phyloP scores from a whole-genome alignment of 2,888 invertebrate genomes.

The Romanomermis culicivorax region DNA sequence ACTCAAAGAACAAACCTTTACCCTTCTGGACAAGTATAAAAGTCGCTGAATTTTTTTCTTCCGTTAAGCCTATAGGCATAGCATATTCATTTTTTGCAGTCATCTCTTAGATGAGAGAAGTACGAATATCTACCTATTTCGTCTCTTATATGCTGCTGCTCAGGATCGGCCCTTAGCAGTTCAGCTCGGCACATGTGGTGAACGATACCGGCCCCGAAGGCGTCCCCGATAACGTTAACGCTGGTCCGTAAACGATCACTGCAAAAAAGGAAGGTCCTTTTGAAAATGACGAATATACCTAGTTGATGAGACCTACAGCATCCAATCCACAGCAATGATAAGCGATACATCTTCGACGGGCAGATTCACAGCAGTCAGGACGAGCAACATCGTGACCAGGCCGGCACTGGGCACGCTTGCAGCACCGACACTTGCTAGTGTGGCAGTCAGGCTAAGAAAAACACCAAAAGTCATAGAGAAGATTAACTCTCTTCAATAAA shows the following conservation, averaged over 20 bases:
- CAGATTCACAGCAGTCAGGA: slow-evolving; percentile 33
- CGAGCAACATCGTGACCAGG: slow-evolving; percentile 31
- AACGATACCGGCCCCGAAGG: slow-evolving; percentile 39
- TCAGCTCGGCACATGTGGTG: slow-evolving; percentile 35
- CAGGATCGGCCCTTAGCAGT: slow-evolving; percentile 27
- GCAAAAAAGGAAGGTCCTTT: slow-evolving; percentile 8
- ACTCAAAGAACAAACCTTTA: no score
- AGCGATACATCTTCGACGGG: slow-evolving; percentile 34
- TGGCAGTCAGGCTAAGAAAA: slow-evolving; percentile 59
- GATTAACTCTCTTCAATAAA: no score
- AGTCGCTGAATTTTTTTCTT: no score
- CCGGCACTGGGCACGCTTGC: slow-evolving; percentile 52
- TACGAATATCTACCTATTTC: background rate
- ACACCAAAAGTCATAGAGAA: background rate
- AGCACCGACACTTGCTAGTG: slow-evolving; percentile 86
- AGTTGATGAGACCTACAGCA: slow-evolving; percentile 29
- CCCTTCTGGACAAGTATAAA: no score
- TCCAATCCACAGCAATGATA: slow-evolving; percentile 35
- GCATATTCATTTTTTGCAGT: no score
- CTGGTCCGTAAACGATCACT: slow-evolving; percentile 39
- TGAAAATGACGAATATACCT: background rate
- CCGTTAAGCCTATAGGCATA: no score
- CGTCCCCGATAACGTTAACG: slow-evolving; percentile 39
- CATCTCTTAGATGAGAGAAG: no score
- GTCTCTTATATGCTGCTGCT: slow-evolving; percentile 11